phyloP scores from a whole-genome alignment of 2,888 invertebrate species.

The Ornithoptera alexandrae region DNA sequence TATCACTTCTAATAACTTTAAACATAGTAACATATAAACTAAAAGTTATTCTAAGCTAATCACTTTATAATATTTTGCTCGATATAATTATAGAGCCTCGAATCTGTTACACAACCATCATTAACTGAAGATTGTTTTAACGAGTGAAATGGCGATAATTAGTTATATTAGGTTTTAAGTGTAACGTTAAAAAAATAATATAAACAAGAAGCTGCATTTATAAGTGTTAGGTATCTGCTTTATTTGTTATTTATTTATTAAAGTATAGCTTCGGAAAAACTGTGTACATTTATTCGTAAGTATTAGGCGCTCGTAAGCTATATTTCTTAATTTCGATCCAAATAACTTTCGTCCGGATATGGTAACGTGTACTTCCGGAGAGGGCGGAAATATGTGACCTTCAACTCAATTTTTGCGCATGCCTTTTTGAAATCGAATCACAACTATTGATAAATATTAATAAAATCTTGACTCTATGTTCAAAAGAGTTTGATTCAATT shows the following conservation, averaged over 20 bases:
- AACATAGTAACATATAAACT: too few species aligned
- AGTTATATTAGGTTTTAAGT: too few species aligned
- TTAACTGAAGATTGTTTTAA: not conserved
- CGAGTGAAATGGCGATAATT: not conserved
- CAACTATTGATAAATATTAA: conserved; percentile 33
- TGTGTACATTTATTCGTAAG: too few species aligned
- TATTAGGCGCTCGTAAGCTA: not conserved
- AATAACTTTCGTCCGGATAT: conserved; percentile 37
- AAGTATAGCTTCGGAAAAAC: too few species aligned
- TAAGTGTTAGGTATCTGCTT: too few species aligned
- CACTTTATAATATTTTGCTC: too few species aligned
- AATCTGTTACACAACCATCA: not conserved
- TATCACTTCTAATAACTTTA: too few species aligned
- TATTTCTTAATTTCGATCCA: not conserved
- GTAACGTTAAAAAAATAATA: too few species aligned
- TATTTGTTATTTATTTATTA: too few species aligned
- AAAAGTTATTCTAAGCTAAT: too few species aligned
- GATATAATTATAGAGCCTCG: not conserved
- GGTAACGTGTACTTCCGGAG: conserved; percentile 48
- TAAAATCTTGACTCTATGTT: conserved; percentile 41
- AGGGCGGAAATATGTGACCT: conserved; percentile 53
- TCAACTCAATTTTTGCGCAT: conserved; percentile 56
- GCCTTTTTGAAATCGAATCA: conserved; percentile 42
- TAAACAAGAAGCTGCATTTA: too few species aligned
- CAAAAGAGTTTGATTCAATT: conserved; percentile 34